These are phyloP conservation scores for Numenius phaeopus DNA, from an alignment of 2,797 vertebrate genomes.

Conservation along the genomic window DNA sequence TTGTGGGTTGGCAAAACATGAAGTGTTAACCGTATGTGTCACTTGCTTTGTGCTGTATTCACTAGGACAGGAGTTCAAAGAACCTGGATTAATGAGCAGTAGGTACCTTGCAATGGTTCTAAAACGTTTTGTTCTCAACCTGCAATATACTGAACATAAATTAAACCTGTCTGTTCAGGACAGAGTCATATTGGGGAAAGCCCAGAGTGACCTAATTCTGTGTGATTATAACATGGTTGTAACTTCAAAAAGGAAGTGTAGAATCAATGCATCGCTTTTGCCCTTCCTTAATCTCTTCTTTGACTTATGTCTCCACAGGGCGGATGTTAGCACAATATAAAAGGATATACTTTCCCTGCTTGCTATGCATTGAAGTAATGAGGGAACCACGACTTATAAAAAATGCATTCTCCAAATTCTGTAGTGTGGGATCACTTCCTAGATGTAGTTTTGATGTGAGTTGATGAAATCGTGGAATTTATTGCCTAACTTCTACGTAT, in stretches of 20 bases:
- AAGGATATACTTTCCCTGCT: not conserved
- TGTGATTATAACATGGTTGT: not conserved
- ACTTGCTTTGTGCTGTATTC: slow-evolving; percentile 24
- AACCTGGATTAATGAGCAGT: slow-evolving; percentile 28
- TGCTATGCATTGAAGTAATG: not conserved
- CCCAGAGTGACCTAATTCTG: slow-evolving; percentile 26
- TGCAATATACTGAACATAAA: not conserved
- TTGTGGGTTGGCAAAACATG: slow-evolving; percentile 23
- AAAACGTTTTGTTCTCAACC: slow-evolving; percentile 9
- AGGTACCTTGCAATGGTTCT: slow-evolving; percentile 25
- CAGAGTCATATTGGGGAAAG: not conserved
- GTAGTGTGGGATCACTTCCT: not conserved
- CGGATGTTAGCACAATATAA: not conserved
- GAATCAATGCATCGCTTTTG: not conserved
- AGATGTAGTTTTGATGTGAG: not conserved
- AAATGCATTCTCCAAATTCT: not conserved
- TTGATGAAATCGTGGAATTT: not conserved
- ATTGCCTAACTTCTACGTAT: not conserved
- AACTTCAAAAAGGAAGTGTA: slow-evolving; percentile 30
- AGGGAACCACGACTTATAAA: not conserved
- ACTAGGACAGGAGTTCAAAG: slow-evolving; percentile 31
- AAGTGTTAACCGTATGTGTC: slow-evolving; percentile 24
- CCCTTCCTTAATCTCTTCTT: not conserved
- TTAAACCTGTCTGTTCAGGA: not conserved
- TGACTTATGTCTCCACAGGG: not conserved